Evolutionary conservation across 2,797 vertebrate species (phyloP), one percentile per base, ranked within the genome.

Genomic region (Danio jaintianensis): DNA sequence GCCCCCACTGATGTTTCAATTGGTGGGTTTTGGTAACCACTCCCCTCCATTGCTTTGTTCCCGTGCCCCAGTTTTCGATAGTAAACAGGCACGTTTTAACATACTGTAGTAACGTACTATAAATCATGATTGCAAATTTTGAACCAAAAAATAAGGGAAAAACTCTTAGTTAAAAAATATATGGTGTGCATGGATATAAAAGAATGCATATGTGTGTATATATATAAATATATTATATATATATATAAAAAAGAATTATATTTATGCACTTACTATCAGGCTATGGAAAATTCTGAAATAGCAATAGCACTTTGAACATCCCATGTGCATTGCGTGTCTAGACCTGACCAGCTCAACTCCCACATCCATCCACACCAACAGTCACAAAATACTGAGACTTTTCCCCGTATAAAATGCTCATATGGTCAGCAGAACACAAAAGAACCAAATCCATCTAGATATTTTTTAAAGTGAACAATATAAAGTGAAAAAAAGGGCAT

Each of bases 261-360:
- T 53, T 38, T 38, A 40, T 52, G 67, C 1, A 7, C 15, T 55
- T 18, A 13, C 29, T 55, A n/a, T 68, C 22, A 29, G 38, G 59
- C 53, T 16, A 29, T 29, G 4, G 47, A 71, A 62, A 52, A 61
- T 62, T 13, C 62, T 38, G 40, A 38, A 42, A 48, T 38, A 71
- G 22, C 56, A 40, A 22, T 43, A 53, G 68, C 64, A 71, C 64
- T 79, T 29, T 68, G 63, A 75, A 78, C 2, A 58, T 83, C 86
- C 79, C 84, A 68, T 7, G 91, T 90, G 94, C 81, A 93, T 91
- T 82, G 92, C 89, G 84, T 96, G 95, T 91, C 92, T 93, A 87
- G 58, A 88, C 80, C 92, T 90, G 83, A 87, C 88, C 87, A 80
- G 84, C 85, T 85, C 86, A 82, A 79, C 88, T 88, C 84, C 84